Conservation (phyloP, 2,888 invertebrate genomes). For the Congeria kusceri region DNA sequence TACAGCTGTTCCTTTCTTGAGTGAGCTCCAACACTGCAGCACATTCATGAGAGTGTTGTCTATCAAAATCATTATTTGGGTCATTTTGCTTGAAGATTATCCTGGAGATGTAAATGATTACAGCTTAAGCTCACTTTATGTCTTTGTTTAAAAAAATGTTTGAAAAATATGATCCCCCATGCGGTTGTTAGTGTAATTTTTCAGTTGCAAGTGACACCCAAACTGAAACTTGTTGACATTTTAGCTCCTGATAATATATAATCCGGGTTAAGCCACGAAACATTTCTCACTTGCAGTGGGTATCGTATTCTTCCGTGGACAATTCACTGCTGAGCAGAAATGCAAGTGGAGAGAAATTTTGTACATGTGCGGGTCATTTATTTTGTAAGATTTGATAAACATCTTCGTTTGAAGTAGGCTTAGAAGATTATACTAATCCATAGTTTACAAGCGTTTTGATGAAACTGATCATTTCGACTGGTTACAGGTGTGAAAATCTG, state of each 20-base stretch:
- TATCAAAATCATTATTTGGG: no score
- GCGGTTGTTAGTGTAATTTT: neutral
- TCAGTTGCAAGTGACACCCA: conserved; percentile 23
- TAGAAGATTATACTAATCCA: conserved; percentile 47
- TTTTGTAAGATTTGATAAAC: conserved; percentile 48
- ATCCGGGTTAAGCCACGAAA: conserved; percentile 35
- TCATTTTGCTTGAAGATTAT: neutral
- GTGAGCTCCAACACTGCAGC: no score
- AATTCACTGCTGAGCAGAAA: conserved; percentile 45
- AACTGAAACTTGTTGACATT: conserved; percentile 38
- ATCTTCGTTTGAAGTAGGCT: conserved; percentile 51
- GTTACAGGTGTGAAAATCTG: conserved; percentile 51
- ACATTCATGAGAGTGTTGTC: no score
- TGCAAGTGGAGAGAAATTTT: conserved; percentile 50
- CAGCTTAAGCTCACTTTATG: conserved; percentile 3
- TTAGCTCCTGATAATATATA: conserved; percentile 23
- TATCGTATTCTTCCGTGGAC: conserved; percentile 11
- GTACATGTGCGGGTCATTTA: conserved; percentile 38
- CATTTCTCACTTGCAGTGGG: conserved; percentile 37
- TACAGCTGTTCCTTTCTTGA: no score
- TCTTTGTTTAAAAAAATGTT: neutral
- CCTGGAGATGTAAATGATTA: conserved; percentile 8
- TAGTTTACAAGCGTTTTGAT: conserved; percentile 44
- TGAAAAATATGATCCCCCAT: conserved; percentile 6
- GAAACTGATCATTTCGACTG: conserved; percentile 34